Evolutionary conservation across 2,113 vertebrate genomes (phyloP).

Genomic region (Elachura formosa): DNA sequence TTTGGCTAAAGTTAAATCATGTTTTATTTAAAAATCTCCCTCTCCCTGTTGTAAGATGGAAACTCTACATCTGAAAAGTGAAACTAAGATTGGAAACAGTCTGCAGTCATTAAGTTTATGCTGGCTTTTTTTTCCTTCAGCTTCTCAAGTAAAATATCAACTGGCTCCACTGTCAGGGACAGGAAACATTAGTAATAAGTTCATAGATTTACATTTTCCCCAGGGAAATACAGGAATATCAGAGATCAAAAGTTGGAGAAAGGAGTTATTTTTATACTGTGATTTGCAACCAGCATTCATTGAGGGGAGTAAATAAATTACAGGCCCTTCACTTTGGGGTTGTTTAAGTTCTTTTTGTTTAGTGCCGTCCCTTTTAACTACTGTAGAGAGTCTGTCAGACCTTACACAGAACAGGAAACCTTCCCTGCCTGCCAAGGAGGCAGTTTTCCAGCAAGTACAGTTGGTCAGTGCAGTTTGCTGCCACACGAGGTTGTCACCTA

Average conservation of each 20-base stretch:
- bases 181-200: conserved; percentile 78
- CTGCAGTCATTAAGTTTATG: conserved; percentile 64
- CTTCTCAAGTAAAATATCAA: conserved; percentile 72
- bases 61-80: conserved; percentile 72
- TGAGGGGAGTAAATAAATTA: conserved; percentile 65
- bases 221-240: conserved; percentile 70
- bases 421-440: background rate
- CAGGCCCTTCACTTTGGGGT: conserved; percentile 39
- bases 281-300: conserved; percentile 70
- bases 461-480: background rate
- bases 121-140: background rate
- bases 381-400: conserved; percentile 23
- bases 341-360: conserved; percentile 56
- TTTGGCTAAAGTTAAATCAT: conserved; percentile 75
- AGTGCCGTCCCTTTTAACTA: conserved; percentile 28
- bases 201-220: conserved; percentile 76
- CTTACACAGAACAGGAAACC: background rate
- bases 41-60: conserved; percentile 68
- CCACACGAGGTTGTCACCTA: accelerated
- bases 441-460: background rate
- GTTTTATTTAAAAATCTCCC: conserved; percentile 72
- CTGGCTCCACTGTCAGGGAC: conserved; percentile 75
- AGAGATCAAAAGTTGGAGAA: conserved; percentile 71
- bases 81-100: conserved; percentile 74
- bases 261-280: conserved; percentile 71